Evolutionary conservation across 2,888 invertebrate species (phyloP), one percentile per base, ranked within the genome.

Genomic region (Sinhomidia bicolor): DNA sequence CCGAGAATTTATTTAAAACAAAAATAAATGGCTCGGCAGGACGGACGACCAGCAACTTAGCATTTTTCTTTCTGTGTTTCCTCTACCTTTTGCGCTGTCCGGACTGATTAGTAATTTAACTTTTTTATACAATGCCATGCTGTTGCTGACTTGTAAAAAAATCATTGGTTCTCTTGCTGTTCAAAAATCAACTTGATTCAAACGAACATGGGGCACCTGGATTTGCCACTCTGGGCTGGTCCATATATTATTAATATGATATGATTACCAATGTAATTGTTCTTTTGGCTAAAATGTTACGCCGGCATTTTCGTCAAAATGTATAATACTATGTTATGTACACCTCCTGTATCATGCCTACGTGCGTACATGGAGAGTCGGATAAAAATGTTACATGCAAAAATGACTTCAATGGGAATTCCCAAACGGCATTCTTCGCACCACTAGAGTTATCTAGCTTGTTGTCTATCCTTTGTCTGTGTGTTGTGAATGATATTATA

Each of bases 341-440:
- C 29, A 23, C 57, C 7, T 17, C 9, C 57, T 23, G 7, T n/a
- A 10, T 51, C 47, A 68, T 65, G 29, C 14, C n/a, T n/a, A n/a
- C n/a, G n/a, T n/a, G n/a, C n/a, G n/a, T n/a, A n/a, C n/a, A n/a
- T n/a, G n/a, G n/a, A n/a, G n/a, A n/a, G n/a, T n/a, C 51, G 6
- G 29, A 62, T 83, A 17, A 65, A 76, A 26, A 5, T 10, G 41
- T 9, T 71, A 36, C 36, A 47, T 76, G 29, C 20, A 29, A 44
- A 41, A 65, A 85, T 85, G 85, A 85, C 82, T 87, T 82, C 65
- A 78, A 62, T 87, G 87, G 87, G 82, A 74, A 82, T 82, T 82
- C 82, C 87, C 87, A 78, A 80, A 81, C 80, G 65, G 81, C 76
- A 85, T 85, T 47, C 76, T 76, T 85, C 85, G 85, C 84, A 81